phyloP scores from a whole-genome alignment of 2,888 invertebrate genomes.

The Crioceris asparagi region DNA sequence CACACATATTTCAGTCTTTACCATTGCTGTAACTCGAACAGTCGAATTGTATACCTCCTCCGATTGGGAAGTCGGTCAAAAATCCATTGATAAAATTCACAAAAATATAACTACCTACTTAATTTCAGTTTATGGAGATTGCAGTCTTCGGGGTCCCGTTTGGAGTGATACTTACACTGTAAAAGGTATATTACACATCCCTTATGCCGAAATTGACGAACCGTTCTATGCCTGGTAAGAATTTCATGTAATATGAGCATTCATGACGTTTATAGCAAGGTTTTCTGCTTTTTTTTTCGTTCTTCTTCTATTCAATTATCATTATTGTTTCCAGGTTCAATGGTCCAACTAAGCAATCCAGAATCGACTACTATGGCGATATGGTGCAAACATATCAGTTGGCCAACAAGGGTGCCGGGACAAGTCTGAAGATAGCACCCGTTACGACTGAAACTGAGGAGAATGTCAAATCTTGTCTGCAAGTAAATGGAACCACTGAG shows the following conservation, averaged over 20 bases:
- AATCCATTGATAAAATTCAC: not conserved
- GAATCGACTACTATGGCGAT: conserved; percentile 91
- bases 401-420: conserved; percentile 52
- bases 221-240: conserved; percentile 78
- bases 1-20: too few species aligned
- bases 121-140: conserved; percentile 8
- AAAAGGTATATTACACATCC: conserved; percentile 70
- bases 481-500: conserved; percentile 65
- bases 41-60: too few species aligned
- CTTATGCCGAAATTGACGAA: conserved; percentile 88
- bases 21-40: too few species aligned
- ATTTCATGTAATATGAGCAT: conserved; percentile 6
- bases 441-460: conserved; percentile 63
- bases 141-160: conserved; percentile 15
- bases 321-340: conserved; percentile 50
- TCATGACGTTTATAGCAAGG: too few species aligned
- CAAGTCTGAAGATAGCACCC: conserved; percentile 73
- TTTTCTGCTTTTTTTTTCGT: too few species aligned
- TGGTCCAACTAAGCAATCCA: conserved; percentile 58
- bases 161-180: conserved; percentile 67
- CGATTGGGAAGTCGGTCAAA: too few species aligned
- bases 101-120: not conserved
- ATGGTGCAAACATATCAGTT: conserved; percentile 90
- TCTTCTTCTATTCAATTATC: not conserved
- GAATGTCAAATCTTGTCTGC: conserved; percentile 71